Evolutionary conservation across 1,140 invertebrate species (phyloP).

Genomic region (Philotrypesis tridentata): DNA sequence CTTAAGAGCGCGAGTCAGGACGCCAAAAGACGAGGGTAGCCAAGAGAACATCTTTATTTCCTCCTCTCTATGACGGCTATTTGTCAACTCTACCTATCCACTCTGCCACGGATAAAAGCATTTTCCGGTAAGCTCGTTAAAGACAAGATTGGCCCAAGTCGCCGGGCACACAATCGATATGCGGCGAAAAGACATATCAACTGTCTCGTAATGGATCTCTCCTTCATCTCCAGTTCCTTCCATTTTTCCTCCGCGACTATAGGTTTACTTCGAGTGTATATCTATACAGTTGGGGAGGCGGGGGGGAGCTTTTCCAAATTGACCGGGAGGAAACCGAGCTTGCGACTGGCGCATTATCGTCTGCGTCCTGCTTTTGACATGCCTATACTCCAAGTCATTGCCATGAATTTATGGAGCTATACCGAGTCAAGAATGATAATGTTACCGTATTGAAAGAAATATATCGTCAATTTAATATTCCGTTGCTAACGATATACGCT

Average conservation of each 20-base stretch:
- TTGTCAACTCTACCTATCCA: constrained; percentile 11
- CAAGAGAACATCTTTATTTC: constrained; percentile 4
- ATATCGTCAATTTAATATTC: neutral
- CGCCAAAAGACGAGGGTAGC: neutral
- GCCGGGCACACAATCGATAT: constrained; percentile 29
- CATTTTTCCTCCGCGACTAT: neutral
- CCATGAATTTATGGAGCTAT: neutral
- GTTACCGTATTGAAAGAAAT: neutral
- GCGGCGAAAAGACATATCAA: constrained; percentile 34
- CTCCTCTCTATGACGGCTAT: constrained; percentile 27
- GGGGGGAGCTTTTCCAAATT: neutral
- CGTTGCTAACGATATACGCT: neutral
- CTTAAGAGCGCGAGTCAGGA: neutral
- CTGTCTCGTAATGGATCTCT: constrained; percentile 41
- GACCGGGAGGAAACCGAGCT: neutral
- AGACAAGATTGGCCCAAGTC: constrained; percentile 26
- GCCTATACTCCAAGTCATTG: neutral
- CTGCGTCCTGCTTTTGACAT: neutral
- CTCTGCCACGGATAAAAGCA: constrained; percentile 42
- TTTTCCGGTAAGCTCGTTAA: constrained; percentile 47
- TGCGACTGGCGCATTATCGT: neutral
- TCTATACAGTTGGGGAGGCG: neutral
- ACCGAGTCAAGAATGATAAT: neutral
- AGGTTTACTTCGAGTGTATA: neutral
- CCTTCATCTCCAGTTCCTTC: neutral